Evolutionary conservation across 2,113 vertebrate genomes (phyloP).

Genomic region (Coptodon bakossiorum): DNA sequence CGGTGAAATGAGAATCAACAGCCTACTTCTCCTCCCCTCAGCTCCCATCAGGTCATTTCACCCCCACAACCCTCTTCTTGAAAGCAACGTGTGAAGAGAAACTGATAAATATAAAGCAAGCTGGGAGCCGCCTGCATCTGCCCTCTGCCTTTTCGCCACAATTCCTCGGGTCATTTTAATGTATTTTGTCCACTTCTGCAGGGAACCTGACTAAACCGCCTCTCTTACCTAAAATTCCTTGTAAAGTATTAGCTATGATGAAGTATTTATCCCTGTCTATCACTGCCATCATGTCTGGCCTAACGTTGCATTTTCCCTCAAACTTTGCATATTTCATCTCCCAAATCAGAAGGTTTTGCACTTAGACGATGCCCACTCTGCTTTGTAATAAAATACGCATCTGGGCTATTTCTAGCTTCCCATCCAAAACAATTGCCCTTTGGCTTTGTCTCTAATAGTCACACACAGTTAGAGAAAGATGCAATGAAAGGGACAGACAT

Average conservation of each 20-base stretch:
- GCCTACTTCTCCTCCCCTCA: constrained; percentile 40
- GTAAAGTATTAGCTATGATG: neutral
- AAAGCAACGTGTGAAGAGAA: constrained; percentile 51
- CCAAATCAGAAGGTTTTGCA: constrained; percentile 5
- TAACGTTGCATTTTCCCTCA: neutral
- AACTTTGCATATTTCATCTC: constrained; percentile 34
- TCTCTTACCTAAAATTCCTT: neutral
- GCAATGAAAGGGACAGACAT: constrained; percentile 30
- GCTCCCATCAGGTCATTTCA: constrained; percentile 50
- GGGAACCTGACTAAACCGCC: neutral
- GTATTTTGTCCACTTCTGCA: constrained; percentile 23
- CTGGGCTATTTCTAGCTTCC: constrained; percentile 13
- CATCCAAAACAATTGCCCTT: constrained; percentile 28
- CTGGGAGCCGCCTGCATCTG: constrained; percentile 5
- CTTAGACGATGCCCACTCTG: neutral
- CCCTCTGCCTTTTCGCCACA: constrained; percentile 8
- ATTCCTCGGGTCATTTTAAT: constrained; percentile 41
- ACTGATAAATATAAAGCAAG: constrained; percentile 61
- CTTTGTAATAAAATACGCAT: neutral
- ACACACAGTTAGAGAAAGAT: constrained; percentile 45
- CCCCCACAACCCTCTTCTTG: constrained; percentile 14
- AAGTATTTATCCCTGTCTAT: neutral
- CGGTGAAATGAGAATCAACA: constrained; percentile 67
- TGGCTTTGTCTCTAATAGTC: constrained; percentile 40
- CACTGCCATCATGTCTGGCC: neutral